Evolutionary conservation across 2,888 invertebrate species (phyloP).

Genomic region (Dicyrtoma fusca): DNA sequence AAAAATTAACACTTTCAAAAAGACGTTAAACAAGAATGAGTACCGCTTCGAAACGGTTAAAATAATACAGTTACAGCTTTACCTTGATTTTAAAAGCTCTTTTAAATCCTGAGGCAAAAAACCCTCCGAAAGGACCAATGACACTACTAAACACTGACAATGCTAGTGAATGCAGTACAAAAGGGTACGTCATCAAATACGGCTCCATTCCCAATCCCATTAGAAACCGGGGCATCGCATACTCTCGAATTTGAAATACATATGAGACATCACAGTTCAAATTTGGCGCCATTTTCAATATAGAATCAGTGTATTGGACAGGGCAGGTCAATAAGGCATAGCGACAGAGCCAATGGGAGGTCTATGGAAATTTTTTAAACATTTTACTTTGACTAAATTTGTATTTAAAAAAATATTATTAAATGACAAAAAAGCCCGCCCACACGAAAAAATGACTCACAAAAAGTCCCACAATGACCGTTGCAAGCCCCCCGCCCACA

Average conservation of each 20-base stretch:
- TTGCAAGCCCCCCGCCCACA: constrained; percentile 96
- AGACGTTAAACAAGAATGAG: no score
- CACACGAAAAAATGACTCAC: constrained; percentile 62
- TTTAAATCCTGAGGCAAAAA: constrained; percentile 99
- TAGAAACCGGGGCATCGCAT: constrained; percentile 70
- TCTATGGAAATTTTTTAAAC: constrained; percentile 63
- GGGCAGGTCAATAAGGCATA: constrained; percentile 97
- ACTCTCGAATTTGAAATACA: constrained; percentile 85
- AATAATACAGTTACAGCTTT: no score
- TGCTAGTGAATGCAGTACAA: constrained; percentile 91
- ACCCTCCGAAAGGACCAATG: constrained; percentile 99
- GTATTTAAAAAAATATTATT: neutral
- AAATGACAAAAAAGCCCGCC: neutral
- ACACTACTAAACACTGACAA: constrained; percentile 97
- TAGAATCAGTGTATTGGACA: constrained; percentile 88
- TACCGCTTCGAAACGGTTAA: no score
- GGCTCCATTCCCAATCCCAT: constrained; percentile 66
- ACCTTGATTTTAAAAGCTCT: constrained; percentile 99
- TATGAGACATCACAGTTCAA: constrained; percentile 92
- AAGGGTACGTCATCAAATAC: constrained; percentile 73
- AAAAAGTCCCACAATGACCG: constrained; percentile 85
- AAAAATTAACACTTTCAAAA: no score
- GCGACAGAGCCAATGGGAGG: constrained; percentile 87
- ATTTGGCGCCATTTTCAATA: constrained; percentile 75
- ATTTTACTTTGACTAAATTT: neutral